Evolutionary conservation across 2,113 vertebrate species (phyloP).

Genomic region (Poeciliopsis prolifica): DNA sequence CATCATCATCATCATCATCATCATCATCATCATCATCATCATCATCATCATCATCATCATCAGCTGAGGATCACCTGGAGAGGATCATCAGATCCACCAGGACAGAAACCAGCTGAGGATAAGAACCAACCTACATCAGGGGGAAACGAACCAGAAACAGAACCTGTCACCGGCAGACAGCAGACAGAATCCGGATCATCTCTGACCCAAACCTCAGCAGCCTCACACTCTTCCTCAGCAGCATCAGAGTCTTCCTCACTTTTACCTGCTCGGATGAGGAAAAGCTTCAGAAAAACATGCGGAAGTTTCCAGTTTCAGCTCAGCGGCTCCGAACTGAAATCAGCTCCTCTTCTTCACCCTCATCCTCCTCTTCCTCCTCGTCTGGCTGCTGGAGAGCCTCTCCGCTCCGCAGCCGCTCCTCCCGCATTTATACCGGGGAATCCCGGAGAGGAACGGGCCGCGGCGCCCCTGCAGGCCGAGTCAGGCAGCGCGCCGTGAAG

Average conservation of each 20-base stretch:
- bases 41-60: too few species aligned
- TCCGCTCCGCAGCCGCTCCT: conserved; percentile 27
- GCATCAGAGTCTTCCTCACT: not conserved
- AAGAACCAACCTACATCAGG: too few species aligned
- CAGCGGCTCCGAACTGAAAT: conserved; percentile 50
- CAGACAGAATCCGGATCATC: too few species aligned
- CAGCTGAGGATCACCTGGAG: too few species aligned
- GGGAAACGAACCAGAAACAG: too few species aligned
- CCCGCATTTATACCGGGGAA: conserved; percentile 51
- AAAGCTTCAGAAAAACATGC: conserved; percentile 30
- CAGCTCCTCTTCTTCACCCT: conserved; percentile 29
- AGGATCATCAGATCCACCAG: too few species aligned
- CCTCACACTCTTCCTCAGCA: not conserved
- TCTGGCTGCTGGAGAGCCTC: conserved; percentile 36
- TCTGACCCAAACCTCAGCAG: too few species aligned
- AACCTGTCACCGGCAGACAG: too few species aligned
- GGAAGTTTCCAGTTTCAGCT: conserved; percentile 56
- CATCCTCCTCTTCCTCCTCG: conserved; percentile 35
- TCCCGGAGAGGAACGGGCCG: conserved; percentile 19
- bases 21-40: too few species aligned
- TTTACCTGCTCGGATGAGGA: conserved; percentile 46
- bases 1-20: too few species aligned
- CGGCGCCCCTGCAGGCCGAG: conserved; percentile 47
- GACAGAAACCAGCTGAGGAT: too few species aligned
- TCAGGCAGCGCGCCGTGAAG: not conserved